phyloP scores from a whole-genome alignment of 2,113 vertebrate genomes.

The Oreochromis tanganicae region DNA sequence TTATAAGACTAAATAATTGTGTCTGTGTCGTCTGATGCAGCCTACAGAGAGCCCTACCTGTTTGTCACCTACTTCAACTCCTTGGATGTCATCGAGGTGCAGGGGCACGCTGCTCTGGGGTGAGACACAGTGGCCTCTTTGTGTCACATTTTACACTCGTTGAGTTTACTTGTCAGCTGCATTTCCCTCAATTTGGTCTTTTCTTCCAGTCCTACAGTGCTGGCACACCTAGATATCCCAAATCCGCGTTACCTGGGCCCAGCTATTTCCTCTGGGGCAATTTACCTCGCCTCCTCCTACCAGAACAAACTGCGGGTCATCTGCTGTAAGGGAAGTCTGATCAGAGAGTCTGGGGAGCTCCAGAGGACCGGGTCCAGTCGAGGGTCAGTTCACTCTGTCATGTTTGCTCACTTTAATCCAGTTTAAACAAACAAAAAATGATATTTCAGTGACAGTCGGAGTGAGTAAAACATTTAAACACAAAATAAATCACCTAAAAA shows the following conservation, averaged over 20 bases:
- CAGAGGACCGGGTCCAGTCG: slow-evolving; percentile 77
- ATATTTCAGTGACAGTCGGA: neutral
- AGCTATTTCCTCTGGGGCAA: slow-evolving; percentile 92
- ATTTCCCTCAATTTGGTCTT: neutral
- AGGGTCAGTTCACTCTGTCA: slow-evolving; percentile 38
- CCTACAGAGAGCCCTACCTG: slow-evolving; percentile 95
- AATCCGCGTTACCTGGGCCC: slow-evolving; percentile 95
- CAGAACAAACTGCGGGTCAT: slow-evolving; percentile 97
- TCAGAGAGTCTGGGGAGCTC: slow-evolving; percentile 89
- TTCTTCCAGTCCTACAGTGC: slow-evolving; percentile 78
- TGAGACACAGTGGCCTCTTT: slow-evolving; percentile 59
- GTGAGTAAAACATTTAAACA: neutral
- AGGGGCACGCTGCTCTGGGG: slow-evolving; percentile 87
- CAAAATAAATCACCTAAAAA: neutral
- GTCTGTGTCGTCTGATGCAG: slow-evolving; percentile 56
- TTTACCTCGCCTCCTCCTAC: slow-evolving; percentile 97
- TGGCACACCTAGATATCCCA: slow-evolving; percentile 92
- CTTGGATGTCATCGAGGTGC: slow-evolving; percentile 95
- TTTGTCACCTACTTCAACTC: slow-evolving; percentile 99
- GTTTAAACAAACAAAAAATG: neutral
- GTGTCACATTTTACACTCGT: neutral
- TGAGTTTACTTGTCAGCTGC: neutral
- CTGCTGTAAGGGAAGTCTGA: slow-evolving; percentile 96
- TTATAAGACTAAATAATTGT: neutral
- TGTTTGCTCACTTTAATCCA: neutral